Conservation (phyloP, 2,888 invertebrate genomes). For the Cantharis rustica region DNA sequence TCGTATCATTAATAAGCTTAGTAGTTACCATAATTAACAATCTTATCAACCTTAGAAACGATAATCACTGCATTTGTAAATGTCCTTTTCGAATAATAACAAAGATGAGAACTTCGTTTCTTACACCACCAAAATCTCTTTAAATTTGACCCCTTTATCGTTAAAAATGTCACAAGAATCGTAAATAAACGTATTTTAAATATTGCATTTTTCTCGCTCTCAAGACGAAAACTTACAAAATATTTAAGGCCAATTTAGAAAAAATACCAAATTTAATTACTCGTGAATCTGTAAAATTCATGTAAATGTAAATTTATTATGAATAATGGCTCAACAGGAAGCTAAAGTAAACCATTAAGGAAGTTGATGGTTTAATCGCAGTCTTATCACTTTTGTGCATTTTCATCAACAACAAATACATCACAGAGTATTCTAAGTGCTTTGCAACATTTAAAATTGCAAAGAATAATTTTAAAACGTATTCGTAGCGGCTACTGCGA, state of each 20-base stretch:
- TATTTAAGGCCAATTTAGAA: not conserved
- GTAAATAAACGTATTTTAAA: not conserved
- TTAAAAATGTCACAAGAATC: not conserved
- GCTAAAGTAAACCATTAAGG: not conserved
- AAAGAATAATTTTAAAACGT: too few relatives aligned
- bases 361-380: not conserved
- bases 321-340: not conserved
- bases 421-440: too few relatives aligned
- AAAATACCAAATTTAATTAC: too few relatives aligned
- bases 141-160: not conserved
- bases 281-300: not conserved
- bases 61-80: conserved; percentile 4
- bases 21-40: conserved; percentile 22
- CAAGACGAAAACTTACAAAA: not conserved
- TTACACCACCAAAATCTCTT: not conserved
- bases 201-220: not conserved
- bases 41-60: conserved; percentile 29
- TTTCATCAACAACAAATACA: not conserved
- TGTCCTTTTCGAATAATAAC: not conserved
- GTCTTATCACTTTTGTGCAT: not conserved
- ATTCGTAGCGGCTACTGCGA: too few relatives aligned
- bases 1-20: conserved; percentile 26
- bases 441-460: too few relatives aligned
- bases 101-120: not conserved
- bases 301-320: not conserved